Base-by-base conservation (phyloP, 2,113 vertebrate species). In the Hydrochoerus hydrochaeris region DNA sequence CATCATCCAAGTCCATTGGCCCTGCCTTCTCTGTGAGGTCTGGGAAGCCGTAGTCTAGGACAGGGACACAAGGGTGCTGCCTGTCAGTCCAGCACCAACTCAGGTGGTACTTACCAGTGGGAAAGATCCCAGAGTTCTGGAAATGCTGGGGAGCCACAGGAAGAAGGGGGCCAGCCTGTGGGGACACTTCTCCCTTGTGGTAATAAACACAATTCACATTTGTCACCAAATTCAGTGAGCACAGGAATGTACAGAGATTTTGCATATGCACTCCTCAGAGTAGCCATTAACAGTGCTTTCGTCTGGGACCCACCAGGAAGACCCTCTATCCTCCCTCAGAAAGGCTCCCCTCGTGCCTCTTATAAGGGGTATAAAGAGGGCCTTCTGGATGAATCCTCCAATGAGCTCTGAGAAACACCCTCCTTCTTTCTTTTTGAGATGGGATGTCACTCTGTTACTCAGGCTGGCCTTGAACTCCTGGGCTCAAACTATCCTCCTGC, bases 1-100 rank as follows among this genome's bases (percentile, higher is more conserved):
- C 60, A 2, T 98, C 98, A 58, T 82, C 97, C 84, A 97, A 93
- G 38, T 95, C 94, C 44, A 78, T 49, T 0, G 75, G 75, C 57
- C 91, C 60, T 0, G 95, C 85, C 96, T 98, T 99, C 97, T 98
- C 98, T 62, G 98, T 98, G 0, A 98, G 94, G 95, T 98, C 97
- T 60, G 98, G 98, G 94, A 99, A 98, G 90, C 77, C 97, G 9
- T 99, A 99, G 97, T 99, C 99, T 99, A 86, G 78, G 95, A 96
- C 90, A 99, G 95, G 98, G 62, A 65, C 3, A 85, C 90, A 28
- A 28, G n/a, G 35, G n/a, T 67, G 63, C 69, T 46, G 49, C 80
- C 38, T 5, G 11, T 82, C 52, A n/a, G n/a, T 35, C 77, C 17
- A 54, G 28, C 10, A 1, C 17, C 7, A 0, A 80, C 46, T 35